phyloP scores from a whole-genome alignment of 2,797 vertebrate genomes.

The Acridotheres tristis region DNA sequence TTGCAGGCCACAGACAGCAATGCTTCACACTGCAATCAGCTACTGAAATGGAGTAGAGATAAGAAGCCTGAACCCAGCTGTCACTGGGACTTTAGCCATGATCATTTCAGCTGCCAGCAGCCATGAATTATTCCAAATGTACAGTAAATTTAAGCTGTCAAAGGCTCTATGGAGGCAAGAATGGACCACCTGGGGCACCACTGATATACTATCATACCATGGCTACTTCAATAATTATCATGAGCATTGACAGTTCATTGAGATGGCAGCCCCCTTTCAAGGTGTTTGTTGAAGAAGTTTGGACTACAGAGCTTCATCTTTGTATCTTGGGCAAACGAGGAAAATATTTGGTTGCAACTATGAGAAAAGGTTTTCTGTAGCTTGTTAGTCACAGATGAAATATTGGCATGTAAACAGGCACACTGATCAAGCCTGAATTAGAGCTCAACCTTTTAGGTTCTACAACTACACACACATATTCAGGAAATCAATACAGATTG shows the following conservation, averaged over 20 bases:
- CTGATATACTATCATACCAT: neutral
- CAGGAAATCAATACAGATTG: neutral
- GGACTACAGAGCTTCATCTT: neutral
- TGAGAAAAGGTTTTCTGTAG: neutral
- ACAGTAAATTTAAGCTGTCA: neutral
- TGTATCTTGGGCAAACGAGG: neutral
- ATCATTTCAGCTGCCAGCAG: neutral
- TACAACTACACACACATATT: neutral
- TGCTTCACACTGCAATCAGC: neutral
- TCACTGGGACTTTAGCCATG: constrained; percentile 31
- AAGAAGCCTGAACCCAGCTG: constrained; percentile 29
- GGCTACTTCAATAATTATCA: neutral
- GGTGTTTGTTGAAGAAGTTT: neutral
- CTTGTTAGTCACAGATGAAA: neutral
- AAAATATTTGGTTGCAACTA: neutral
- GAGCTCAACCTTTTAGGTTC: neutral
- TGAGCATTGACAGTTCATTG: neutral
- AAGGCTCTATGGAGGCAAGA: neutral
- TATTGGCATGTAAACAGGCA: neutral
- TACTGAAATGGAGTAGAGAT: neutral
- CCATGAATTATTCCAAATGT: constrained; percentile 11
- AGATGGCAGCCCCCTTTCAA: neutral
- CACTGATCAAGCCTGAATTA: neutral
- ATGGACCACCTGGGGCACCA: neutral
- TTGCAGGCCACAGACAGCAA: neutral